Conservation (phyloP, 2,797 vertebrate genomes). For the Sebastiscus albofasciatus region DNA sequence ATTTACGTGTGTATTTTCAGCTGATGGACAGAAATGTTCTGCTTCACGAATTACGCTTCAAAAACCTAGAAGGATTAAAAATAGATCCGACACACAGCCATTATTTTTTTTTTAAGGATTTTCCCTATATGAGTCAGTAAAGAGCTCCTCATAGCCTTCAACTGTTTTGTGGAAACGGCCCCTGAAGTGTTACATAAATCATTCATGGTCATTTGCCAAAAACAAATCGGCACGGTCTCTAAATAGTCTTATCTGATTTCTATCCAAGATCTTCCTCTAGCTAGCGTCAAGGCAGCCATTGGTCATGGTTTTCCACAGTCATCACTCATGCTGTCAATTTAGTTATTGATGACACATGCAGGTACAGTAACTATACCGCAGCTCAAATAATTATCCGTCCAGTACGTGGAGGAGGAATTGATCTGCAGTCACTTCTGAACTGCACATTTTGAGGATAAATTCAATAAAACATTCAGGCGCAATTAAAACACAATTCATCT, state of each 20-base stretch:
- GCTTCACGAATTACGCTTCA: neutral
- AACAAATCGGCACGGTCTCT: neutral
- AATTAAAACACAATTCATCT: neutral
- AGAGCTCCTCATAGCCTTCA: neutral
- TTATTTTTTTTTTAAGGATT: neutral
- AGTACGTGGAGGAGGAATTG: neutral
- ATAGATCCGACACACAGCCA: neutral
- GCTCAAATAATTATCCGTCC: neutral
- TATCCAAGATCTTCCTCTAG: constrained; percentile 1
- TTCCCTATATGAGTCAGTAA: neutral
- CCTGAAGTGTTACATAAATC: constrained; percentile 19
- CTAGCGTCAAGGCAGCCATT: neutral
- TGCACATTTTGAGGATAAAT: neutral
- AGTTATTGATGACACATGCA: constrained; percentile 11
- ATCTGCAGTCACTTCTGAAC: neutral
- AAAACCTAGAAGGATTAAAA: neutral
- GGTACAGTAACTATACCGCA: neutral
- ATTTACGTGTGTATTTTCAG: neutral
- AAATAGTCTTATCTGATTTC: constrained; percentile 13
- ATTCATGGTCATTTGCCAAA: constrained; percentile 5
- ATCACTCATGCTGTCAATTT: neutral
- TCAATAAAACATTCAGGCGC: neutral
- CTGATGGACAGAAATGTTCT: neutral
- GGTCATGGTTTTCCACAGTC: neutral
- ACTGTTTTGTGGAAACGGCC: constrained; percentile 3